Conservation (phyloP, 2,888 invertebrate species). For the Torymus auratus region DNA sequence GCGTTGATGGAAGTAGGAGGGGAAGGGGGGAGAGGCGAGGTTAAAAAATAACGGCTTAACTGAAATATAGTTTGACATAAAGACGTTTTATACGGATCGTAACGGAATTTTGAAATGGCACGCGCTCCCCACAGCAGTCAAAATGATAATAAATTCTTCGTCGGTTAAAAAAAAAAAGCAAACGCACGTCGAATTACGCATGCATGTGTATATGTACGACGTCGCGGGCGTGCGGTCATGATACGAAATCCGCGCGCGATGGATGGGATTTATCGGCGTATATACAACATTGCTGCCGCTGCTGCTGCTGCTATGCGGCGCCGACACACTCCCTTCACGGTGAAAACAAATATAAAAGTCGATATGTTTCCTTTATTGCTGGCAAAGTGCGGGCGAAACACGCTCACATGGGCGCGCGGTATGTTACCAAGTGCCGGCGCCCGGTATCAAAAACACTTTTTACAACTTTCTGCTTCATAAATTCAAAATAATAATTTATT, state of each 20-base stretch:
- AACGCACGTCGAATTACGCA: conserved; percentile 10
- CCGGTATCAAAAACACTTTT: conserved; percentile 44
- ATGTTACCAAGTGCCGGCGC: background rate
- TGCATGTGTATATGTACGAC: background rate
- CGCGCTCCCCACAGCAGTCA: background rate
- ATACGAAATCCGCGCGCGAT: conserved; percentile 19
- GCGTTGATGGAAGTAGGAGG: too few species aligned
- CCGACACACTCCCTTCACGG: background rate
- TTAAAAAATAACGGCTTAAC: background rate
- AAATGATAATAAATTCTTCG: conserved; percentile 38
- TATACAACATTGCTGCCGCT: background rate
- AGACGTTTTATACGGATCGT: conserved; percentile 18
- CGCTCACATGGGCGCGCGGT: background rate
- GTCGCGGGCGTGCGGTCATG: background rate
- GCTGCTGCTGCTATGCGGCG: background rate
- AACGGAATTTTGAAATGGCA: conserved; percentile 16
- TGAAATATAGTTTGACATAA: conserved; percentile 6
- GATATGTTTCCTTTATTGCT: conserved; percentile 41
- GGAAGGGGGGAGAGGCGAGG: too few species aligned
- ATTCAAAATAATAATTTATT: conserved; percentile 43
- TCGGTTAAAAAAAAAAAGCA: background rate
- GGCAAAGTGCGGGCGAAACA: conserved; percentile 14
- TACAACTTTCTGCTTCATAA: conserved; percentile 52
- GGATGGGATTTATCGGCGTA: conserved; percentile 24
- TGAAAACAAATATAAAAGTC: conserved; percentile 34